Evolutionary conservation across 2,113 vertebrate species (phyloP).

Genomic region (Oryzias melastigma): DNA sequence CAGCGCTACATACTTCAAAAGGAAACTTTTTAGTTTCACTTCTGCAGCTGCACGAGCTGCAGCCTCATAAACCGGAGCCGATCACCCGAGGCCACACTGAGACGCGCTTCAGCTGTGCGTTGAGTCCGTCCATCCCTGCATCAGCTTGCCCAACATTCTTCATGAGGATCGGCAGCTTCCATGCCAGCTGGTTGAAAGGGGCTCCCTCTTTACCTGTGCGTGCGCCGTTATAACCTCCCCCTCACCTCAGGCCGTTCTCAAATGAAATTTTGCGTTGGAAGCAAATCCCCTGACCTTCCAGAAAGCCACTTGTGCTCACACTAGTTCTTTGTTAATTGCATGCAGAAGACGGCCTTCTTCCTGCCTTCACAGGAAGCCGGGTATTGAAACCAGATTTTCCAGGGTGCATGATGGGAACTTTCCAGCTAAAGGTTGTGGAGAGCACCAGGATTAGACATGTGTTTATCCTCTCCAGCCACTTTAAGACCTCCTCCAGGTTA

Average conservation of each 20-base stretch:
- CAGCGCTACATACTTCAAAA: constrained; percentile 20
- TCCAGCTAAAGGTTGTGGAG: constrained; percentile 35
- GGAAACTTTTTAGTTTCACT: constrained; percentile 22
- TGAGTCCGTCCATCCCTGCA: constrained; percentile 26
- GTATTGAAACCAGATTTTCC: constrained; percentile 85
- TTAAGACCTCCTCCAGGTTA: not conserved
- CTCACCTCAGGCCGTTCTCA: constrained; percentile 37
- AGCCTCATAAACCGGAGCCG: constrained; percentile 33
- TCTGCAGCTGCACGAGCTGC: constrained; percentile 38
- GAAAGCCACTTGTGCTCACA: constrained; percentile 48
- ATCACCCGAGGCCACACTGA: constrained; percentile 29
- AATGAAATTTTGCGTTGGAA: constrained; percentile 63
- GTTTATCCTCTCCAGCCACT: too few species aligned
- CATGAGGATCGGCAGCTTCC: constrained; percentile 19
- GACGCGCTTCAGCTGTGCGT: constrained; percentile 41
- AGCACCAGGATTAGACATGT: constrained; percentile 15
- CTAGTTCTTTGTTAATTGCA: constrained; percentile 79
- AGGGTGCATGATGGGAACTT: constrained; percentile 41
- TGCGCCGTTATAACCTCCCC: constrained; percentile 26
- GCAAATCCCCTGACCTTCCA: constrained; percentile 41
- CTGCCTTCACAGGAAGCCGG: constrained; percentile 81
- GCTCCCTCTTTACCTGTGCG: constrained; percentile 34
- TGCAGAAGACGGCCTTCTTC: constrained; percentile 81
- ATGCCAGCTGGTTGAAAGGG: constrained; percentile 35
- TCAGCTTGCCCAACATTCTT: constrained; percentile 29